A percentile compares a stretch with the other conserved stretches of the same genome.
These are phyloP conservation scores for Virgularia gustaviana DNA, from an alignment of 92 coral and sea anemone genomes.

Conservation along the genomic window DNA sequence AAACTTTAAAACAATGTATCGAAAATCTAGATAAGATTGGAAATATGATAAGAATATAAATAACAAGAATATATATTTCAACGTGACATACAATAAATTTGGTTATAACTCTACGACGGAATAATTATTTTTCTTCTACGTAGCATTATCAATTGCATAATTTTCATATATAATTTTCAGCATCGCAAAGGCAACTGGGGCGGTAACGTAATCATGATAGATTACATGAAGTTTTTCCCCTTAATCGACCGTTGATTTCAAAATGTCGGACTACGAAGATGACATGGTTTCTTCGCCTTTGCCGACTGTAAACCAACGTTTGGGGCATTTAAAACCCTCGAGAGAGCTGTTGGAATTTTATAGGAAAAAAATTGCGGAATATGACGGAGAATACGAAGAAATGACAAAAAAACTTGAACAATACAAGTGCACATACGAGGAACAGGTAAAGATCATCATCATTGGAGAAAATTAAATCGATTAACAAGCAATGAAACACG, in stretches of 20 bases:
- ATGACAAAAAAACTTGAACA: constrained; percentile 82
- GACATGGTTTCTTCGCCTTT: constrained; percentile 61
- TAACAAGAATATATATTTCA: too few species aligned
- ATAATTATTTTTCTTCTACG: too few species aligned
- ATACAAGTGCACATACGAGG: constrained; percentile 95
- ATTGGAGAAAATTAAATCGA: background rate
- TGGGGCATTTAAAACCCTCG: constrained; percentile 95
- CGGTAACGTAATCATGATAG: background rate
- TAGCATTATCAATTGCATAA: too few species aligned
- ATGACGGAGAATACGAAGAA: constrained; percentile 94
- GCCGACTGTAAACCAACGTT: constrained; percentile 87
- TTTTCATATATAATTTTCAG: too few species aligned
- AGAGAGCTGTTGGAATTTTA: constrained; percentile 91
- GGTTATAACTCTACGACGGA: too few species aligned
- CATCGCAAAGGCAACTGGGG: constrained; percentile 2
- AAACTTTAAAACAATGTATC: too few species aligned
- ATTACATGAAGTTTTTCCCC: constrained; percentile 3
- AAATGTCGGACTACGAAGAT: constrained; percentile 67
- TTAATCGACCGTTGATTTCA: constrained; percentile 46
- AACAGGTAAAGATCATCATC: constrained; percentile 68
- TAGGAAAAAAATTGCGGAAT: constrained; percentile 97
- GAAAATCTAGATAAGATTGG: too few species aligned
- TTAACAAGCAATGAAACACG: too few species aligned
- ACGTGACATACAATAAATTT: too few species aligned
- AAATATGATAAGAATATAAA: too few species aligned